A percentile compares a stretch with the other conserved stretches of the same genome.
Conservation (phyloP, 1,140 invertebrate genomes). For the Atopsyche davidsoni region DNA sequence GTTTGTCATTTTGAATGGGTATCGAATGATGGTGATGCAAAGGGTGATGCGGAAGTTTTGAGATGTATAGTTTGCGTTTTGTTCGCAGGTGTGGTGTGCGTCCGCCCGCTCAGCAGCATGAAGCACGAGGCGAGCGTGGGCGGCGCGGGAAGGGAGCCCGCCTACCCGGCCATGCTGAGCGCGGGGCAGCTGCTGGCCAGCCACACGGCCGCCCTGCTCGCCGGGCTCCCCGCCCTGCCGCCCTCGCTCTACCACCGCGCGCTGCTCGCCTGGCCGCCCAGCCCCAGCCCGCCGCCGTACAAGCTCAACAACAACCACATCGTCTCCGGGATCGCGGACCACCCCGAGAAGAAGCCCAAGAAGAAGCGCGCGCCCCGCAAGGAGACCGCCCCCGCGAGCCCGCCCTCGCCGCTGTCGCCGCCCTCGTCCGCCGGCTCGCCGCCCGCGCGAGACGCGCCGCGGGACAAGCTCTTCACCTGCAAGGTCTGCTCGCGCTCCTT, state of each 20-base stretch:
- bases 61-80: too few relatives aligned
- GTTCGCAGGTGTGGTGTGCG: conserved; percentile 42
- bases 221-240: conserved; percentile 43
- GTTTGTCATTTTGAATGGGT: too few relatives aligned
- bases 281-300: conserved; percentile 11
- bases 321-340: conserved; percentile 15
- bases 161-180: conserved; percentile 40
- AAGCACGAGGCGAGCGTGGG: conserved; percentile 34
- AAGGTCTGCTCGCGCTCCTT: conserved; percentile 80
- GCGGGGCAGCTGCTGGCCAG: conserved; percentile 43
- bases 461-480: conserved; percentile 83
- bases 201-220: conserved; percentile 43
- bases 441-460: conserved; percentile 47
- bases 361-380: conserved; percentile 14
- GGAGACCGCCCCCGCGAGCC: conserved; percentile 32
- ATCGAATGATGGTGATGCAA: too few relatives aligned
- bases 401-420: conserved; percentile 41
- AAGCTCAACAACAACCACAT: conserved; percentile 29
- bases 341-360: conserved; percentile 33
- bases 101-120: conserved; percentile 45
- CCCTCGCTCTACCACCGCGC: conserved; percentile 46
- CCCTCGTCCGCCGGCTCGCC: conserved; percentile 44
- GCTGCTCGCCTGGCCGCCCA: conserved; percentile 34
- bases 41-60: too few relatives aligned
- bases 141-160: conserved; percentile 35